Conservation (phyloP, 2,888 invertebrate genomes). For the Athalia circularis region DNA sequence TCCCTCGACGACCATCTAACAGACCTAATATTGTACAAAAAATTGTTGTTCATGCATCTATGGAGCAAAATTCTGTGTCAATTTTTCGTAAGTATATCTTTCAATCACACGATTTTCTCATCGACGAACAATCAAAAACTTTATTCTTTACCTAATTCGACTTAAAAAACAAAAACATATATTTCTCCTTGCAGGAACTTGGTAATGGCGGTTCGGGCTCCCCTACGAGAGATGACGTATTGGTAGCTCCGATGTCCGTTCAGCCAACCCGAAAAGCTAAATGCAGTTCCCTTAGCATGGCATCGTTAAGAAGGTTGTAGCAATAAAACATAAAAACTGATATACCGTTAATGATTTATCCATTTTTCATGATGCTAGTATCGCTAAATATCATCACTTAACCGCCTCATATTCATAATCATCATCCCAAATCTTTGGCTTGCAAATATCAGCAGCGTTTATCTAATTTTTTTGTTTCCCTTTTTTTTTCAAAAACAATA, state of each 20-base stretch:
- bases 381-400: not conserved
- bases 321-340: slow-evolving; percentile 47
- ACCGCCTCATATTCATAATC: not conserved
- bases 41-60: too few relatives aligned
- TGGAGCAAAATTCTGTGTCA: too few relatives aligned
- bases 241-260: slow-evolving; percentile 88
- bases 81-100: too few relatives aligned
- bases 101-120: too few relatives aligned
- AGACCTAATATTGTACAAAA: too few relatives aligned
- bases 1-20: too few relatives aligned
- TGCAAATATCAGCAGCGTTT: not conserved
- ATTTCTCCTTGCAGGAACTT: slow-evolving; percentile 79
- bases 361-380: not conserved
- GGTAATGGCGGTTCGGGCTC: slow-evolving; percentile 78
- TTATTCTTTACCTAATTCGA: not conserved
- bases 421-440: not conserved
- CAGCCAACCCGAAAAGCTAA: slow-evolving; percentile 89
- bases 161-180: not conserved
- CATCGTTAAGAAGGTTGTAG: slow-evolving; percentile 84
- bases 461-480: not conserved
- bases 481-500: not conserved
- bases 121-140: too few relatives aligned
- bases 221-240: slow-evolving; percentile 78
- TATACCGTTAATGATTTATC: not conserved
- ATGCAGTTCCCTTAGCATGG: slow-evolving; percentile 80